Conservation (phyloP, 2,113 vertebrate species). For the Phyllostomus hastatus region DNA sequence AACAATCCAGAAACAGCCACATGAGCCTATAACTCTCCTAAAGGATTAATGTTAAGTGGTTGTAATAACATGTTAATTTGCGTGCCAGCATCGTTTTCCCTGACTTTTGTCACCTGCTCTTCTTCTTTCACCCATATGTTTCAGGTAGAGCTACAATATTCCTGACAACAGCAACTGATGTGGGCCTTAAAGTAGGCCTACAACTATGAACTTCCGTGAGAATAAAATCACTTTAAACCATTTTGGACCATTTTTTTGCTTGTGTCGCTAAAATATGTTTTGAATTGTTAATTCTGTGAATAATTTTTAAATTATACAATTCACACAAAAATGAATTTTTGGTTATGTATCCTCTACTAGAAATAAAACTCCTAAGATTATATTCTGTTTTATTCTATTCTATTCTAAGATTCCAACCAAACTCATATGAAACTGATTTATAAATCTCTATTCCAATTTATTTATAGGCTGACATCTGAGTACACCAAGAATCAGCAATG, state of each 20-base stretch:
- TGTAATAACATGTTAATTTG: background rate
- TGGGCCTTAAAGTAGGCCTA: background rate
- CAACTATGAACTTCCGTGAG: background rate
- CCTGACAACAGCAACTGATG: background rate
- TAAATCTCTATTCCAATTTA: background rate
- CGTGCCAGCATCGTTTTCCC: background rate
- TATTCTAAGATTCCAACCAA: background rate
- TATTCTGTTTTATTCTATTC: background rate
- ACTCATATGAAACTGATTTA: background rate
- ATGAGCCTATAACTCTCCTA: background rate
- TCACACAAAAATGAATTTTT: conserved; percentile 22
- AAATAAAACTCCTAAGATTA: background rate
- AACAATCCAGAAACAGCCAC: background rate
- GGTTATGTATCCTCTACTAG: background rate
- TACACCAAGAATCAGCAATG: background rate
- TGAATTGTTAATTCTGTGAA: background rate
- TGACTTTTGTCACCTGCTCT: background rate
- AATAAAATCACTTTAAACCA: background rate
- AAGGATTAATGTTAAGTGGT: background rate
- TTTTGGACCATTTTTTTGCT: background rate
- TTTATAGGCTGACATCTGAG: background rate
- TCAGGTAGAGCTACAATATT: background rate
- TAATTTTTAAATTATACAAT: background rate
- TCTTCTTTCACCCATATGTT: background rate
- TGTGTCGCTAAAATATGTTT: background rate